Percentiles rank a stretch among this genome's conserved stretches.
Conservation (phyloP, 2,113 vertebrate species). For the Columba janthina region DNA sequence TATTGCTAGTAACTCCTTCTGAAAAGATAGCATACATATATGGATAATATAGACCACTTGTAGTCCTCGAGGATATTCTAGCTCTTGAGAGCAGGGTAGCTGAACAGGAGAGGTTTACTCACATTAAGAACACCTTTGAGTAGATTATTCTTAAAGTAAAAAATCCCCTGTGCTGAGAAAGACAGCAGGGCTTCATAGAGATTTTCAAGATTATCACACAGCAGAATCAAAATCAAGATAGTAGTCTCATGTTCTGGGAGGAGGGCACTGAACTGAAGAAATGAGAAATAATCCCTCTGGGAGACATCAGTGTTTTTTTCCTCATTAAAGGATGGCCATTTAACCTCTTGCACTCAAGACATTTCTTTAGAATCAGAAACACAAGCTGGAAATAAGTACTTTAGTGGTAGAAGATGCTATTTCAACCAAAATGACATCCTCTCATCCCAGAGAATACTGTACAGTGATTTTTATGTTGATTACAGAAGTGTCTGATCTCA, state of each 20-base stretch:
- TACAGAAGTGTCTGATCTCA: background rate
- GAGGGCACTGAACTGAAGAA: background rate
- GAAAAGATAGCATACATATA: background rate
- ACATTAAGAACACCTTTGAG: background rate
- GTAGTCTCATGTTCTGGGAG: background rate
- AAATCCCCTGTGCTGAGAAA: background rate
- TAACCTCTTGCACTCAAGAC: background rate
- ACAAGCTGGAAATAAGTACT: background rate
- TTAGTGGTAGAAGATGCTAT: background rate
- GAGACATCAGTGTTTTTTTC: background rate
- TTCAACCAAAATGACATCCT: background rate
- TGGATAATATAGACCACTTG: background rate
- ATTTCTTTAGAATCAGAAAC: background rate
- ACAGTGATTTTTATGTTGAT: background rate
- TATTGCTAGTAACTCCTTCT: background rate
- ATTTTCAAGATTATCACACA: background rate
- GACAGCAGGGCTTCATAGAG: background rate
- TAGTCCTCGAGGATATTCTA: background rate
- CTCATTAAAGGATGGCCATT: background rate
- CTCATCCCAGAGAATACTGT: background rate
- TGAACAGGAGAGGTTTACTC: background rate
- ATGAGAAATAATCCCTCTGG: background rate
- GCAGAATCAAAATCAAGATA: background rate
- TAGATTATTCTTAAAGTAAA: background rate
- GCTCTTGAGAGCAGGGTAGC: background rate